Base-by-base conservation (phyloP, 1,140 invertebrate species). In the Habropoda laboriosa region DNA sequence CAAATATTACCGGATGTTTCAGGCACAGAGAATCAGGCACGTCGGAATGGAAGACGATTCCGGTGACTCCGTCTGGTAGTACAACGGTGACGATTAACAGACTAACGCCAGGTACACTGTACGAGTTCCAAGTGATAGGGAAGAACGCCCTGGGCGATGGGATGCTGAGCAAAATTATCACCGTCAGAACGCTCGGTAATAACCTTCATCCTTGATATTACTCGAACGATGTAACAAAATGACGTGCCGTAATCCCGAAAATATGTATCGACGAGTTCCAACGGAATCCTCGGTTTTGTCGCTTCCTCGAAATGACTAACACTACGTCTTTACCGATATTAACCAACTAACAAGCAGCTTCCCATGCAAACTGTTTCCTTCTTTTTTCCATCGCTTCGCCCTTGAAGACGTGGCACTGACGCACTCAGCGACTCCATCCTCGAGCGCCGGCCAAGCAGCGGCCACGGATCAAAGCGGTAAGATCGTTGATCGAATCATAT, bases 101-200 rank as follows among this genome's bases (percentile, higher is more conserved):
- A 64, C 94, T 99, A 64, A 95, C 96, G 81, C 97, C 98, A 5
- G 97, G 97, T 67, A 98, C 97, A 8, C 96, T 96, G 35, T 99
- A 99, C 93, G 98, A 99, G 92, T 99, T 99, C 93, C 97, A 98
- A 94, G 98, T 99, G 58, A 95, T 99, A 82, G 98, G 98, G 45
- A 97, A 98, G 89, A 99, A 99, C 92, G 95, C 96, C 5, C 94
- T 98, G 42, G 98, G 98, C 58, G 97, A 99, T 90, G 98, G 98
- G 71, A 97, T 98, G 96, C 96, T 97, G 94, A 99, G 98, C 93
- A 97, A 98, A 92, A 95, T 97, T 51, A 96, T 99, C 87, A 97
- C 96, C 38, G 96, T 98, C 72, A 95, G 95, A 91, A 99, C 98
- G 49, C 94, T 98, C 90, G 98, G 98, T 99, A 95, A 95, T 63